Base-by-base conservation (phyloP, 2,113 vertebrate genomes). In the Pleuronectes platessa region DNA sequence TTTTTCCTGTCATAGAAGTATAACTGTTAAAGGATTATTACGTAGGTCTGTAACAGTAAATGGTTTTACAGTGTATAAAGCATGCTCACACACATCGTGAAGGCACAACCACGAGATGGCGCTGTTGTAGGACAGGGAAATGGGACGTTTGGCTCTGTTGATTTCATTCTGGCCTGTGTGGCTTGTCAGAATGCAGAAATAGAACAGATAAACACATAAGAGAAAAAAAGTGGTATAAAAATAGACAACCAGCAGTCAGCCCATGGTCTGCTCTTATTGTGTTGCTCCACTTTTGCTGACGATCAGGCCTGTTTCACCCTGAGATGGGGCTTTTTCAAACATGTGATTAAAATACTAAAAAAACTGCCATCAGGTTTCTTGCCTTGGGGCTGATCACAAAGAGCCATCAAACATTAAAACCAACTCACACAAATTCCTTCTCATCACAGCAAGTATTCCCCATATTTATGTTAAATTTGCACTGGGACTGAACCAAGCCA, bases 161-260 rank as follows among this genome's bases (percentile, higher is more conserved):
- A 60, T 72, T 76, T 80, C 73, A 70, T 37, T 78, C 71, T 63
- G 23, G 66, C 60, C 55, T 63, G 58, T 20, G n/a, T 35, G 24
- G 27, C 27, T 74, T 61, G 68, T 80, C 74, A 84, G 64, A 77
- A 80, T 20, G 75, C 81, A 86, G 74, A 86, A 86, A 87, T 83
- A 88, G 85, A 88, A 77, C 85, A 85, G 78, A 81, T 83, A 78
- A 83, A 78, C 82, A 90, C 80, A 89, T 67, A 68, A 23, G 83
- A 23, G 83, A 68, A 64, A 82, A 71, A 61, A 79, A 55, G 58
- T 21, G 54, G 37, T 68, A n/a, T 77, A 81, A 79, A 84, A 87
- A 88, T 89, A 89, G 79, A 74, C 23, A n/a, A 55, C 63, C 8
- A 21, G 77, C 24, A 37, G 82, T 74, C 72, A 67, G 78, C 40